Conservation (phyloP, 2,888 invertebrate genomes). For the Steinernema scapterisci region DNA sequence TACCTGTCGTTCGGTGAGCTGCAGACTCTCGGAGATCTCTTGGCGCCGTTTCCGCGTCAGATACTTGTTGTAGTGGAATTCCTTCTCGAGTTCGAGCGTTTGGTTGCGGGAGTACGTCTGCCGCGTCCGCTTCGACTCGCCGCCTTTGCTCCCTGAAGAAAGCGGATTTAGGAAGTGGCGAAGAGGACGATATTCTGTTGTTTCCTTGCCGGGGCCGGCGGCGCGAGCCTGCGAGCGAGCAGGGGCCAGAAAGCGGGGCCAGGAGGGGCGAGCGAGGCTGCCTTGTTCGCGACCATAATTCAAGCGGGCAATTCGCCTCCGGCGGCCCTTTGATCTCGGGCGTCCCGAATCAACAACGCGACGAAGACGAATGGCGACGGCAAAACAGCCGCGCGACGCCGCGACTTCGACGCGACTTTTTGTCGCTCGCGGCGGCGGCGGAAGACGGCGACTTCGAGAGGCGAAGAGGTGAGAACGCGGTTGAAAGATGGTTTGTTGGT, state of each 20-base stretch:
- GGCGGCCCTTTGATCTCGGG: conserved; percentile 30
- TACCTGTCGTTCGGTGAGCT: conserved; percentile 65
- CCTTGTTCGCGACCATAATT: conserved; percentile 30
- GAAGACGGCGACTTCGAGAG: background rate
- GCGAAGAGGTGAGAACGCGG: background rate
- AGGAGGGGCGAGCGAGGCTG: background rate
- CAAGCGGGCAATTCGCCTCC: conserved; percentile 22
- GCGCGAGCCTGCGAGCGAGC: background rate
- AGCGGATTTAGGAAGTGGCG: conserved; percentile 2
- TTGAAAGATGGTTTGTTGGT: too few relatives aligned
- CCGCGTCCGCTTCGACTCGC: conserved; percentile 62
- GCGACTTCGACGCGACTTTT: background rate
- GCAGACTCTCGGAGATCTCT: conserved; percentile 62
- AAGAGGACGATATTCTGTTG: background rate
- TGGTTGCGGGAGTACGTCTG: conserved; percentile 65
- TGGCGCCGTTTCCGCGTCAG: conserved; percentile 63
- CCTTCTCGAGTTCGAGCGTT: conserved; percentile 66
- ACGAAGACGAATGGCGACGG: conserved; percentile 30
- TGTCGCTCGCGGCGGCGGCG: background rate
- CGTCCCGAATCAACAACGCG: conserved; percentile 21
- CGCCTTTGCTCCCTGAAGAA: conserved; percentile 39
- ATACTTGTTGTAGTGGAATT: conserved; percentile 66
- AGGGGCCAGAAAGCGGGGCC: background rate
- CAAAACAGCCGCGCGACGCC: conserved; percentile 30
- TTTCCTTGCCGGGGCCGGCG: background rate